Evolutionary conservation across 2,113 vertebrate species (phyloP).

Genomic region (Oryzias curvinotus): DNA sequence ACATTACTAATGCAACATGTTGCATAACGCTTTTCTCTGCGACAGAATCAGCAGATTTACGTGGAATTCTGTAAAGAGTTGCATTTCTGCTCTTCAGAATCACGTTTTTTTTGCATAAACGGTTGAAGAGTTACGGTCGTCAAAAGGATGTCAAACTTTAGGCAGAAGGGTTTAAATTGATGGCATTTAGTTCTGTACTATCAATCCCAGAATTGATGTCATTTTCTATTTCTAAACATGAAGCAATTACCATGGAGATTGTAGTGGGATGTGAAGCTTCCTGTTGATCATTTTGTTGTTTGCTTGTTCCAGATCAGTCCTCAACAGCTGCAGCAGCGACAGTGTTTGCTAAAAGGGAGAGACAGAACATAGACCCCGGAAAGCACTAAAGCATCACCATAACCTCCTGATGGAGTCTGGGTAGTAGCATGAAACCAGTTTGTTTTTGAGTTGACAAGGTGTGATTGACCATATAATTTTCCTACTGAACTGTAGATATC

Average conservation of each 20-base stretch:
- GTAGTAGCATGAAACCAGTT: constrained; percentile 79
- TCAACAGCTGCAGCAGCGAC: constrained; percentile 33
- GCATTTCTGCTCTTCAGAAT: too few species aligned
- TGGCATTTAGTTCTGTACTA: neutral
- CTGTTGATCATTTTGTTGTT: neutral
- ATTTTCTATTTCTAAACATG: neutral
- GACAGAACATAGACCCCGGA: constrained; percentile 80
- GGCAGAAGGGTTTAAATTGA: neutral
- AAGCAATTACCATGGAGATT: neutral
- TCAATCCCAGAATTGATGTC: neutral
- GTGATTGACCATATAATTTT: constrained; percentile 78
- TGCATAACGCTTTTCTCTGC: too few species aligned
- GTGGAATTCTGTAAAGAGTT: too few species aligned
- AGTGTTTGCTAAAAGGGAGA: constrained; percentile 80
- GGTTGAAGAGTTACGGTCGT: too few species aligned
- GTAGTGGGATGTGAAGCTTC: neutral
- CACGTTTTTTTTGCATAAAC: too few species aligned
- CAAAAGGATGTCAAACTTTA: too few species aligned
- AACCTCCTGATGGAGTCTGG: constrained; percentile 57
- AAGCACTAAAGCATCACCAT: constrained; percentile 78
- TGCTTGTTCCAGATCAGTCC: constrained; percentile 61
- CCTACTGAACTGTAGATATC: constrained; percentile 80
- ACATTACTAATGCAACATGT: too few species aligned
- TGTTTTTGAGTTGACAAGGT: constrained; percentile 79
- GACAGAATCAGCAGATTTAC: too few species aligned